Percentiles rank a stretch among this genome's conserved stretches.
These are phyloP conservation scores for Tympanoctomys barrerae DNA, from an alignment of 2,797 vertebrate genomes.

Conservation along the genomic window DNA sequence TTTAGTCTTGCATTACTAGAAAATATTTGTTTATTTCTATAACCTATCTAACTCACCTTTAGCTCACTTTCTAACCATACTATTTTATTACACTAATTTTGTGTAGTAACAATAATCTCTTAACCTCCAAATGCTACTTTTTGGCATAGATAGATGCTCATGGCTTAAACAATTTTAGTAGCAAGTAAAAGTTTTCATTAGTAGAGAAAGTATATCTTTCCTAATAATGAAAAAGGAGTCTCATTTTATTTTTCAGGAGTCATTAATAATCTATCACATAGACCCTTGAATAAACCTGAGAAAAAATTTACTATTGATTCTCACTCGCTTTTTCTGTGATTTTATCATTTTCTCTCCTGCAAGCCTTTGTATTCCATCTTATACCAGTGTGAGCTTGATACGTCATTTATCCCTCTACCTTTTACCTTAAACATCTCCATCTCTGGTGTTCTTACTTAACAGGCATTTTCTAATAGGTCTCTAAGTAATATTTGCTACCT, in stretches of 20 bases:
- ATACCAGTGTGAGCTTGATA: background rate
- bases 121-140: background rate
- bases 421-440: background rate
- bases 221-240: constrained; percentile 19
- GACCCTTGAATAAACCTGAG: background rate
- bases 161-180: constrained; percentile 19
- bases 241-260: background rate
- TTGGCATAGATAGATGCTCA: background rate
- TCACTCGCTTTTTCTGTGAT: background rate
- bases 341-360: background rate
- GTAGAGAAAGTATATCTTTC: constrained; percentile 5
- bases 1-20: constrained; percentile 28
- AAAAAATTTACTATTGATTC: background rate
- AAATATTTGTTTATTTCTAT: constrained; percentile 21
- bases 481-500: background rate
- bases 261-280: background rate
- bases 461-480: background rate
- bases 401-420: background rate
- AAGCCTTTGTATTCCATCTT: background rate
- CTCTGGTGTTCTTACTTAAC: background rate
- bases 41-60: background rate
- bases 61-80: constrained; percentile 1
- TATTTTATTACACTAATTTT: constrained; percentile 51
- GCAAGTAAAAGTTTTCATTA: background rate
- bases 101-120: constrained; percentile 1